These are phyloP conservation scores for Cyaniris semiargus DNA, from an alignment of 2,888 invertebrate species.

Conservation along the genomic window DNA sequence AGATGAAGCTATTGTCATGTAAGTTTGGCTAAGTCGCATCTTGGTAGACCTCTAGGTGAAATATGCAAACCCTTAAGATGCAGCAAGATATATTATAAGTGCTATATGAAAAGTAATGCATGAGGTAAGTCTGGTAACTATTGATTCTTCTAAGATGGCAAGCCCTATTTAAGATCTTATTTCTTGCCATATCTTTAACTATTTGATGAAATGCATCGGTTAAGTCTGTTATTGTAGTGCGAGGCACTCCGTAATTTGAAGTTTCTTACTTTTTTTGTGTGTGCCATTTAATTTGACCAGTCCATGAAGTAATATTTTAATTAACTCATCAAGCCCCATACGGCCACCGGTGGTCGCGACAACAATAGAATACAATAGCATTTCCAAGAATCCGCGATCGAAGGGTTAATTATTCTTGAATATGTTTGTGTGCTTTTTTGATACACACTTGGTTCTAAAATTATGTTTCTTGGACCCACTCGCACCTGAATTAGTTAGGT, in stretches of 20 bases:
- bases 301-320: neutral
- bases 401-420: neutral
- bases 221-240: neutral
- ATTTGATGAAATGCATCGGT: neutral
- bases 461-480: neutral
- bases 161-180: neutral
- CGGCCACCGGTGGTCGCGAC: no score
- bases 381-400: no score
- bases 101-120: no score
- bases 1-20: neutral
- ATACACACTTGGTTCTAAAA: neutral
- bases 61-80: neutral
- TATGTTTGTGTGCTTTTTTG: neutral
- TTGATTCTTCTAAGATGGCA: neutral
- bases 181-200: no score
- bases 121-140: neutral
- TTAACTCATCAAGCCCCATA: no score
- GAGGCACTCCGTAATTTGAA: neutral
- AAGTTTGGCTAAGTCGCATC: neutral
- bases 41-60: neutral
- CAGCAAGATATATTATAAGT: neutral
- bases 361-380: no score
- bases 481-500: neutral
- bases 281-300: neutral
- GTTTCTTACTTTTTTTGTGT: neutral